Evolutionary conservation across 2,797 vertebrate genomes (phyloP).

Genomic region (Peromyscus nudipes): DNA sequence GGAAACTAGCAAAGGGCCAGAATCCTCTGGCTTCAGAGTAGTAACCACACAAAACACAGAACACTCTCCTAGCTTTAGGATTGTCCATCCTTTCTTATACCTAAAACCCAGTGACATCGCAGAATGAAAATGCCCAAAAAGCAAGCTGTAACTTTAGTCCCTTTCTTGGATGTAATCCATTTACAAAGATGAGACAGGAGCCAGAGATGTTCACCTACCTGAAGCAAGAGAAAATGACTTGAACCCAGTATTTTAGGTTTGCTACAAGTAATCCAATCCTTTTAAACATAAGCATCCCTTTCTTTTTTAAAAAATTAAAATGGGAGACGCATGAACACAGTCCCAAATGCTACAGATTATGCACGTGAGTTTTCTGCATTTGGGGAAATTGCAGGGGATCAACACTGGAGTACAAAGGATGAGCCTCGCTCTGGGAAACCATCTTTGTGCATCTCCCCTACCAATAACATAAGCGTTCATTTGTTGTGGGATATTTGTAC

Average conservation of each 20-base stretch:
- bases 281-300: slow-evolving; percentile 34
- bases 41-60: slow-evolving; percentile 21
- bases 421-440: neutral
- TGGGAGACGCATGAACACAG: neutral
- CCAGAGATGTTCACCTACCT: neutral
- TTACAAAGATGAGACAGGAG: slow-evolving; percentile 53
- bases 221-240: slow-evolving; percentile 22
- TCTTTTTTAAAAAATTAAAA: neutral
- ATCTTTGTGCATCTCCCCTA: neutral
- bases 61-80: neutral
- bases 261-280: slow-evolving; percentile 19
- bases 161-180: slow-evolving; percentile 45
- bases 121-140: slow-evolving; percentile 28
- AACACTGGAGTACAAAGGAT: neutral
- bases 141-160: slow-evolving; percentile 23
- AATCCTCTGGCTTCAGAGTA: slow-evolving; percentile 44
- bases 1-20: slow-evolving; percentile 7
- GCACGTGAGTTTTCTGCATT: neutral
- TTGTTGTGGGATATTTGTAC: neutral
- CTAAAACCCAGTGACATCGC: slow-evolving; percentile 24
- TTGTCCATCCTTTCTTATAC: slow-evolving; percentile 19
- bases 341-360: neutral
- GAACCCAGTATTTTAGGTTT: slow-evolving; percentile 11
- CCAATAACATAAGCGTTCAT: neutral
- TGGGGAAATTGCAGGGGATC: neutral